A percentile compares a stretch with the other conserved stretches of the same genome.
Conservation (phyloP, 2,797 vertebrate species). For the Botia almorhae region DNA sequence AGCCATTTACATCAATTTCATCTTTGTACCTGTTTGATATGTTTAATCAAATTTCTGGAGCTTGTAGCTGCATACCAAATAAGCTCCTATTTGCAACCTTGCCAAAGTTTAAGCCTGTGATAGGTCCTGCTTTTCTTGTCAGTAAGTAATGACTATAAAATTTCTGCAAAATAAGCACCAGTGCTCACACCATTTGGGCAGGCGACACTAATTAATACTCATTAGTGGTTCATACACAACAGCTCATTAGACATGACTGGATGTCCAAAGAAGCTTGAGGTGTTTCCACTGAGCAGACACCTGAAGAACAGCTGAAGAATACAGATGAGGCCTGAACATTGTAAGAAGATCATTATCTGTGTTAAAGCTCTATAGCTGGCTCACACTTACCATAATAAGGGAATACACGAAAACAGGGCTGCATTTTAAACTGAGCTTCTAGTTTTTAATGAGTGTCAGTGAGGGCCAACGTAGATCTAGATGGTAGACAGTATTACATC, state of each 20-base stretch:
- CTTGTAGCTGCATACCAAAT: neutral
- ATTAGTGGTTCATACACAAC: slow-evolving; percentile 4
- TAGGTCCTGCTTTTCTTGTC: neutral
- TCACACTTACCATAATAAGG: neutral
- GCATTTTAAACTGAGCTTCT: neutral
- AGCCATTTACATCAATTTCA: neutral
- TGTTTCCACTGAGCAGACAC: slow-evolving; percentile 1
- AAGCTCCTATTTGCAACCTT: neutral
- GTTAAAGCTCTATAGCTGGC: neutral
- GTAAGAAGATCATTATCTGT: slow-evolving; percentile 10
- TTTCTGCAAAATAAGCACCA: neutral
- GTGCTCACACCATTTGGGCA: neutral
- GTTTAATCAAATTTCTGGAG: neutral
- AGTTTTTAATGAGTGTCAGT: neutral
- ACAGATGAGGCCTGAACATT: slow-evolving; percentile 4
- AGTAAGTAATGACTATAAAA: neutral
- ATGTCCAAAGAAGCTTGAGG: slow-evolving; percentile 6
- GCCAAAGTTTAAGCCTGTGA: neutral
- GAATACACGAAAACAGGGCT: neutral
- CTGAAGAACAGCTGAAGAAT: slow-evolving; percentile 15
- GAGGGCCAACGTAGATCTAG: too few species aligned
- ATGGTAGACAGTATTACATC: neutral
- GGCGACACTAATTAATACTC: neutral
- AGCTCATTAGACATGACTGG: slow-evolving; percentile 25
- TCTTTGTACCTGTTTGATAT: neutral